Percentiles rank a stretch among this genome's conserved stretches.
phyloP scores from a whole-genome alignment of 2,797 vertebrate genomes.

The Urophycis tenuis region DNA sequence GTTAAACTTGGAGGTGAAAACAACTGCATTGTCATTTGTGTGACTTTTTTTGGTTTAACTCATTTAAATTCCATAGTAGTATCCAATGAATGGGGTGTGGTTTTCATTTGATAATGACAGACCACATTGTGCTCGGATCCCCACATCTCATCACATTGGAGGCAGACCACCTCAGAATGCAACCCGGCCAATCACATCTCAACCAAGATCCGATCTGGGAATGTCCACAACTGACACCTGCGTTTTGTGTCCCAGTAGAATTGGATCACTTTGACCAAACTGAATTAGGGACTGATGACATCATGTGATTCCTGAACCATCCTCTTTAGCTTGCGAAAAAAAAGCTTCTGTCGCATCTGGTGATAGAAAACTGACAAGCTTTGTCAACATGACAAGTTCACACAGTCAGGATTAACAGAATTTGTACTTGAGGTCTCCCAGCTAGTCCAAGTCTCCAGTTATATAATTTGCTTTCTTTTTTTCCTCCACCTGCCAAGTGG shows the following conservation, averaged over 20 bases:
- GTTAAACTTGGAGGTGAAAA: not conserved
- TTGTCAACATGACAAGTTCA: constrained; percentile 17
- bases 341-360: not conserved
- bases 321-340: not conserved
- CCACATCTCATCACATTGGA: not conserved
- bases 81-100: not conserved
- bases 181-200: not conserved
- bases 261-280: not conserved
- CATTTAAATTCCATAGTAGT: not conserved
- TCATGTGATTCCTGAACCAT: not conserved
- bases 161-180: not conserved
- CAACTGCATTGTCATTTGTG: not conserved
- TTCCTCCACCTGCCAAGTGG: constrained; percentile 25
- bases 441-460: constrained; percentile 34
- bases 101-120: not conserved
- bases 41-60: not conserved
- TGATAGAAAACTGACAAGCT: constrained; percentile 24
- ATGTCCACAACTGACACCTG: no score
- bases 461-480: constrained; percentile 49
- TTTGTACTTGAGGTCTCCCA: constrained; percentile 43
- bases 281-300: not conserved
- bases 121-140: not conserved
- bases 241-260: no score
- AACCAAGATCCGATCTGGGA: not conserved
- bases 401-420: constrained; percentile 1